Percentiles rank a stretch among this genome's conserved stretches.
These are phyloP conservation scores for Automeris io DNA, from an alignment of 2,888 invertebrate species.

Conservation along the genomic window DNA sequence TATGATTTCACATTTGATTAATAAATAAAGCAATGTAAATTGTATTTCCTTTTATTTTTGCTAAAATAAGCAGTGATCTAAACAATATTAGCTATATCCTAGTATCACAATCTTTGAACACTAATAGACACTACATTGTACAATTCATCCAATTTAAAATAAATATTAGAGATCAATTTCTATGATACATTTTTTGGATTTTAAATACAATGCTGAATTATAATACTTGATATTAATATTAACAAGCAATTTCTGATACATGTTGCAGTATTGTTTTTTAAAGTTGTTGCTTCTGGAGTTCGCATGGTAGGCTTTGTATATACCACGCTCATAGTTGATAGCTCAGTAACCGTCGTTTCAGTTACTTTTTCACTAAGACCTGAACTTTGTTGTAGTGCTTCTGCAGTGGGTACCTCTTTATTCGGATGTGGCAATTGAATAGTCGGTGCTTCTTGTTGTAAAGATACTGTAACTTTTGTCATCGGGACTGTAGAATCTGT, in stretches of 20 bases:
- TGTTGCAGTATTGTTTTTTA: constrained; percentile 23
- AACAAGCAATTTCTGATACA: constrained; percentile 7
- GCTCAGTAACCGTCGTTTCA: constrained; percentile 23
- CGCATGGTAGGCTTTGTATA: constrained; percentile 7
- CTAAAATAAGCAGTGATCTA: constrained; percentile 23
- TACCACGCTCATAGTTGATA: constrained; percentile 13
- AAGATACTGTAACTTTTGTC: not conserved
- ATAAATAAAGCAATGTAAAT: constrained; percentile 19
- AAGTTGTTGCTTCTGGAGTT: constrained; percentile 15
- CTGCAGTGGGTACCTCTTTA: constrained; percentile 43
- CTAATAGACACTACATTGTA: constrained; percentile 12
- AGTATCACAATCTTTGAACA: constrained; percentile 45
- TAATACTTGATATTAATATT: constrained; percentile 8
- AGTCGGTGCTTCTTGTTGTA: not conserved
- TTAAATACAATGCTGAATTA: constrained; percentile 12
- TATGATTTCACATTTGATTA: constrained; percentile 66
- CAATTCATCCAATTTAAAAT: not conserved
- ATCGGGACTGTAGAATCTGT: not conserved
- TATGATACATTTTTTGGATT: constrained; percentile 4
- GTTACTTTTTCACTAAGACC: constrained; percentile 33
- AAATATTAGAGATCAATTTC: constrained; percentile 20
- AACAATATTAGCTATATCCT: constrained; percentile 30
- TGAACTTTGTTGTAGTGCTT: constrained; percentile 49
- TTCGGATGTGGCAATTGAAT: constrained; percentile 12
- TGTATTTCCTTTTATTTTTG: constrained; percentile 27